Percentiles rank a stretch among this genome's conserved stretches.
phyloP scores from a whole-genome alignment of 2,797 vertebrate species.

The Pipistrellus pygmaeus region DNA sequence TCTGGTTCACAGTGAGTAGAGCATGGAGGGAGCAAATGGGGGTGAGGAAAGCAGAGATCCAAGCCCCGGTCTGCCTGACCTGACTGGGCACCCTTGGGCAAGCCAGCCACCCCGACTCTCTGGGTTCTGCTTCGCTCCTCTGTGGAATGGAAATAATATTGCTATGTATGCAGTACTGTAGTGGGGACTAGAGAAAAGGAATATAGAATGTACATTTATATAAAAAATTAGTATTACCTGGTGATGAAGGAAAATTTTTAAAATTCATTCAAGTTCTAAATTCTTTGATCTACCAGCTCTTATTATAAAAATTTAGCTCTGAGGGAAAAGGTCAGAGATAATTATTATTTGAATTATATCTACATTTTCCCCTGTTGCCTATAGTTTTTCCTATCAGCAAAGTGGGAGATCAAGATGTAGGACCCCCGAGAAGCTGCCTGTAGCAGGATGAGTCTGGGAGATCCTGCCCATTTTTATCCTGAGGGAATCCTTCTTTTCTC shows the following conservation, averaged over 20 bases:
- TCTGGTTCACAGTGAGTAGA: background rate
- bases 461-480: background rate
- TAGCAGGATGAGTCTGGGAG: background rate
- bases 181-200: background rate
- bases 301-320: conserved; percentile 2
- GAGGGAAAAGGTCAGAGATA: background rate
- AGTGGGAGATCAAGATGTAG: background rate
- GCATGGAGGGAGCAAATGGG: background rate
- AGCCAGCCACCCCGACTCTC: background rate
- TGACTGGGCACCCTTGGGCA: background rate
- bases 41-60: background rate
- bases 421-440: background rate
- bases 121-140: background rate
- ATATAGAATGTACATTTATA: background rate
- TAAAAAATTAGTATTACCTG: background rate
- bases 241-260: background rate
- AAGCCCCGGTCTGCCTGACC: background rate
- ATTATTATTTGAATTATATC: background rate
- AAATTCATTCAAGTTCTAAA: conserved; percentile 22
- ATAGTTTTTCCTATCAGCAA: background rate
- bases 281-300: background rate
- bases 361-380: background rate
- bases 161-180: background rate
- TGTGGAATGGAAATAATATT: background rate
- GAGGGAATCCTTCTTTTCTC: background rate